Conservation (phyloP, 2,888 invertebrate species). For the Odontocolon sp. region DNA sequence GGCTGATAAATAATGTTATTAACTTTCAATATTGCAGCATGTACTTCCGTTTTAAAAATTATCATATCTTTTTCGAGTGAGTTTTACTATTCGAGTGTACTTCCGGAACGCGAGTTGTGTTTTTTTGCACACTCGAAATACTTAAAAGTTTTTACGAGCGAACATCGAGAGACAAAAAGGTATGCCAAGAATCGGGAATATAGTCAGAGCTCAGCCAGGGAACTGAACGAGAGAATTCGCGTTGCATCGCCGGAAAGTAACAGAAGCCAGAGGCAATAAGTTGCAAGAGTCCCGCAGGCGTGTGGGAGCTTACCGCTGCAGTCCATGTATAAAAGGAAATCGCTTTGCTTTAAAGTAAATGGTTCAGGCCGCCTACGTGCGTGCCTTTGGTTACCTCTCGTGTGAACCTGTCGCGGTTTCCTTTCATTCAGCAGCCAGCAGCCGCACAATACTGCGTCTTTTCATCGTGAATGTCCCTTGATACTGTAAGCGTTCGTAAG, state of each 20-base stretch:
- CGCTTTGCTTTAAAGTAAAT: slow-evolving; percentile 75
- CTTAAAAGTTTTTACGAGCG: slow-evolving; percentile 25
- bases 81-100: slow-evolving; percentile 10
- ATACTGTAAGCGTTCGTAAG: slow-evolving; percentile 66
- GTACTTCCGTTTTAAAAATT: slow-evolving; percentile 2
- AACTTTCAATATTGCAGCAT: not conserved
- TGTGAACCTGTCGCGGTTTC: slow-evolving; percentile 78
- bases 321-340: slow-evolving; percentile 74
- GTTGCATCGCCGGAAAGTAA: not conserved
- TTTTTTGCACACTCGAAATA: slow-evolving; percentile 1
- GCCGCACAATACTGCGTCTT: slow-evolving; percentile 48
- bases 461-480: slow-evolving; percentile 77
- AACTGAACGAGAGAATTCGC: not conserved
- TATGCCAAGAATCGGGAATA: slow-evolving; percentile 9
- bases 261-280: slow-evolving; percentile 13
- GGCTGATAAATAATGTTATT: not conserved
- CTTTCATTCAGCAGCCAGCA: slow-evolving; percentile 73
- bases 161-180: slow-evolving; percentile 13
- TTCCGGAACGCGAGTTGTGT: slow-evolving; percentile 26
- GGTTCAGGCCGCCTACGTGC: slow-evolving; percentile 69
- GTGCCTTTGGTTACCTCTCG: slow-evolving; percentile 69
- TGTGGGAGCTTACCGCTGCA: slow-evolving; percentile 10
- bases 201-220: not conserved
- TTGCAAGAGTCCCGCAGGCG: slow-evolving; percentile 55
- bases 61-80: not conserved